phyloP scores from a whole-genome alignment of 2,113 vertebrate species.

The Sceloporus tristichus region DNA sequence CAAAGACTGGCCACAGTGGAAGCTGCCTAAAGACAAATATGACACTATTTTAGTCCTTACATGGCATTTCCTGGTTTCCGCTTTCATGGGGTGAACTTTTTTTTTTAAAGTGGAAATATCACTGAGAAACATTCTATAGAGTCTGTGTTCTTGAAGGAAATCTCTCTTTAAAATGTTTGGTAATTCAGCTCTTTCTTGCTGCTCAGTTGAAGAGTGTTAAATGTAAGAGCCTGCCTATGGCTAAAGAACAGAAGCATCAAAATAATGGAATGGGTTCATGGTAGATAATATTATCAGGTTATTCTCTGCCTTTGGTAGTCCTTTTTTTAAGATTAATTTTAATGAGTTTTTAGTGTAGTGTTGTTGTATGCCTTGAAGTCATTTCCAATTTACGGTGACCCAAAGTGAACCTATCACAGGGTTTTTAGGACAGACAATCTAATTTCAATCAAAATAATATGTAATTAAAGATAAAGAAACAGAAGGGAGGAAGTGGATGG shows the following conservation, averaged over 20 bases:
- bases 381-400: too few relatives aligned
- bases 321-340: too few relatives aligned
- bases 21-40: conserved; percentile 29
- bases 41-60: not conserved
- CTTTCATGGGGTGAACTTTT: not conserved
- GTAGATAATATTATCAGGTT: not conserved
- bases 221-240: not conserved
- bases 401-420: too few relatives aligned
- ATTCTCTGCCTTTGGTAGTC: too few relatives aligned
- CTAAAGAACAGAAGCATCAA: not conserved
- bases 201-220: not conserved
- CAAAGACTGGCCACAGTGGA: not conserved
- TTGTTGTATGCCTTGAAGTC: too few relatives aligned
- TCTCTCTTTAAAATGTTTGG: too few relatives aligned
- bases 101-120: conserved; percentile 10
- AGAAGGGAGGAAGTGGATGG: too few relatives aligned
- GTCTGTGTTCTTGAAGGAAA: too few relatives aligned
- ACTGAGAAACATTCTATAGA: conserved; percentile 8
- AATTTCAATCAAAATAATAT: too few relatives aligned
- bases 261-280: not conserved
- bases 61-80: conserved; percentile 21
- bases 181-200: not conserved
- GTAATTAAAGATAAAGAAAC: too few relatives aligned
- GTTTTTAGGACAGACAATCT: too few relatives aligned
- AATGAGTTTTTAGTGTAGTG: too few relatives aligned